These are phyloP conservation scores for Actias luna DNA, from an alignment of 2,888 invertebrate species.

Conservation along the genomic window DNA sequence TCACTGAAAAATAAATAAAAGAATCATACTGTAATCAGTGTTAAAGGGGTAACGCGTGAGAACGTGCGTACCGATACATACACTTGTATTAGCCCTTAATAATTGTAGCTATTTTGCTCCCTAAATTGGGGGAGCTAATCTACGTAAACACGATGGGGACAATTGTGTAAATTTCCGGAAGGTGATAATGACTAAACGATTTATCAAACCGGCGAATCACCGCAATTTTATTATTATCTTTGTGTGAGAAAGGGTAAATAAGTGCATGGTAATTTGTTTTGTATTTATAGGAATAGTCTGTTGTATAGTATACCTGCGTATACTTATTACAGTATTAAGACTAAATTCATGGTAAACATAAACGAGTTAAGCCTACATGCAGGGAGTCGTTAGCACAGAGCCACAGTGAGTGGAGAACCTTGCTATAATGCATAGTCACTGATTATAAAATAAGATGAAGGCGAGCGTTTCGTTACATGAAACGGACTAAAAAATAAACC, in stretches of 20 bases:
- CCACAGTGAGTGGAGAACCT: no score
- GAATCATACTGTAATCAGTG: slow-evolving; percentile 20
- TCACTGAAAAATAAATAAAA: neutral
- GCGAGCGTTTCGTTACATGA: no score
- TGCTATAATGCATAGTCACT: no score
- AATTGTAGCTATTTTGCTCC: slow-evolving; percentile 44
- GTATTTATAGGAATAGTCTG: no score
- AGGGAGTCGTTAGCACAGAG: no score
- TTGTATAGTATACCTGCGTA: no score
- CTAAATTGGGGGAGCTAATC: slow-evolving; percentile 22
- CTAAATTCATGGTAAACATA: no score
- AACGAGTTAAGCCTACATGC: no score
- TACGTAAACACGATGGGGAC: slow-evolving; percentile 38
- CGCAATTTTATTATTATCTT: slow-evolving; percentile 25
- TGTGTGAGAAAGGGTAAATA: slow-evolving; percentile 10
- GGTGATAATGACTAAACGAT: slow-evolving; percentile 51
- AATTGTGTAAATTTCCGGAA: slow-evolving; percentile 46
- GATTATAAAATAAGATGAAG: no score
- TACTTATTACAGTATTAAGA: no score
- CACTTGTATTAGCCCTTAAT: slow-evolving; percentile 51
- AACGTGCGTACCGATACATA: slow-evolving; percentile 42
- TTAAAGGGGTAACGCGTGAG: slow-evolving; percentile 47
- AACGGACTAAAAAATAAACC: no score
- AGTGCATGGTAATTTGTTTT: neutral
- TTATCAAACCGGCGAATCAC: slow-evolving; percentile 58